Conservation (phyloP, 2,797 vertebrate species). For the Synaphobranchus kaupii region DNA sequence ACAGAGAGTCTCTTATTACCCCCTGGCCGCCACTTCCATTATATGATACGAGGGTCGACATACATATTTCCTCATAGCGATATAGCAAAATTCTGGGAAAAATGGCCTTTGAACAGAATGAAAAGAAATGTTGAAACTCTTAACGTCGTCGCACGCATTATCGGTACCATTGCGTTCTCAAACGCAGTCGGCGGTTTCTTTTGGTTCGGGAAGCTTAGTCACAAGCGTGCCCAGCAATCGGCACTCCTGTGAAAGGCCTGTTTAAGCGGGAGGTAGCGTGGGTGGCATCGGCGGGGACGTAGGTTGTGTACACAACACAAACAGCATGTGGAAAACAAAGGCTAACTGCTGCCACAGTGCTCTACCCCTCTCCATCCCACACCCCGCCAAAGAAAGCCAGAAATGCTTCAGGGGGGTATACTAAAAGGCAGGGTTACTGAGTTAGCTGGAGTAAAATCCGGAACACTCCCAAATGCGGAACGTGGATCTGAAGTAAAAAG, state of each 20-base stretch:
- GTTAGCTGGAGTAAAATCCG: too few species aligned
- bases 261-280: slow-evolving; percentile 27
- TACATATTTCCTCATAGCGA: slow-evolving; percentile 26
- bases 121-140: neutral
- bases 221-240: slow-evolving; percentile 20
- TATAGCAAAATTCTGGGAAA: slow-evolving; percentile 1
- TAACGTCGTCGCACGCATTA: neutral
- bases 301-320: neutral
- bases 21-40: slow-evolving; percentile 15
- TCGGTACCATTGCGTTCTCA: neutral
- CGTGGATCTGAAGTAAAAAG: too few species aligned
- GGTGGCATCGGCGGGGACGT: slow-evolving; percentile 29
- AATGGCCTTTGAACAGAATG: neutral
- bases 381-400: neutral
- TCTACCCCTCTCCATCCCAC: neutral
- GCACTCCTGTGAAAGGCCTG: slow-evolving; percentile 30
- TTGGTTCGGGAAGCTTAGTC: slow-evolving; percentile 26
- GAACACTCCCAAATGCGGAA: too few species aligned
- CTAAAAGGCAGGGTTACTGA: too few species aligned
- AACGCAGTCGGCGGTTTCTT: slow-evolving; percentile 26
- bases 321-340: neutral
- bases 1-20: slow-evolving; percentile 39
- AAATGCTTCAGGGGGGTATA: neutral
- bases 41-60: slow-evolving; percentile 12
- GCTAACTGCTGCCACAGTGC: too few species aligned